phyloP scores from a whole-genome alignment of 37 sponge, comb jelly and placozoan species.

The Corticium candelabrum region DNA sequence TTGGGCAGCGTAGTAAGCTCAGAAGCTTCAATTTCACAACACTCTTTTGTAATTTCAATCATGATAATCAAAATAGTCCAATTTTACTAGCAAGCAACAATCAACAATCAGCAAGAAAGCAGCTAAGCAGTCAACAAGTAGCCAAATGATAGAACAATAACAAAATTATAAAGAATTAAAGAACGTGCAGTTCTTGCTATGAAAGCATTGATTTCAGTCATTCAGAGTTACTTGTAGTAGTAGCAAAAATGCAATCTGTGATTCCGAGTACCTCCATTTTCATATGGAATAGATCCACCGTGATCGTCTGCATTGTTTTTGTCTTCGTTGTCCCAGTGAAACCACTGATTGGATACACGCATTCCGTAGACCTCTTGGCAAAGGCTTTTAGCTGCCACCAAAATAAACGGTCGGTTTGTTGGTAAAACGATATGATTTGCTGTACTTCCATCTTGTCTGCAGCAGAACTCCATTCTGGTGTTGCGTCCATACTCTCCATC shows the following conservation, averaged over 20 bases:
- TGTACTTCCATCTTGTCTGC: constrained; percentile 13
- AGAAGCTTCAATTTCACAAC: too few relatives aligned
- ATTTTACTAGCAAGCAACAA: too few relatives aligned
- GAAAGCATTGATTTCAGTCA: too few relatives aligned
- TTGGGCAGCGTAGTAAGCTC: too few relatives aligned
- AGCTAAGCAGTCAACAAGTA: too few relatives aligned
- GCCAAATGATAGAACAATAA: too few relatives aligned
- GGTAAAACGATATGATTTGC: constrained; percentile 6
- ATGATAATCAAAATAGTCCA: too few relatives aligned
- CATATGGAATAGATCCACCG: neutral
- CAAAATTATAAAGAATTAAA: too few relatives aligned
- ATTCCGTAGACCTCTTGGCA: constrained; percentile 26
- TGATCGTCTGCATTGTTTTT: neutral
- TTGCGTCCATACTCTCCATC: constrained; percentile 15
- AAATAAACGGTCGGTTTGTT: constrained; percentile 11
- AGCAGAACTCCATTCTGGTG: constrained; percentile 15
- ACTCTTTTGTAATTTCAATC: too few relatives aligned
- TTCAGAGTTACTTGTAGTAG: too few relatives aligned
- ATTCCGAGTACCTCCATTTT: neutral
- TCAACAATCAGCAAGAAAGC: too few relatives aligned
- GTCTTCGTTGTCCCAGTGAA: constrained; percentile 24
- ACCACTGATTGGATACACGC: neutral
- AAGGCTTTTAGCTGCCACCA: neutral
- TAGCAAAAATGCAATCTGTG: constrained; percentile 21
- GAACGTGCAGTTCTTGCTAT: too few relatives aligned